Evolutionary conservation across 2,797 vertebrate genomes (phyloP).

Genomic region (Moxostoma hubbsi): DNA sequence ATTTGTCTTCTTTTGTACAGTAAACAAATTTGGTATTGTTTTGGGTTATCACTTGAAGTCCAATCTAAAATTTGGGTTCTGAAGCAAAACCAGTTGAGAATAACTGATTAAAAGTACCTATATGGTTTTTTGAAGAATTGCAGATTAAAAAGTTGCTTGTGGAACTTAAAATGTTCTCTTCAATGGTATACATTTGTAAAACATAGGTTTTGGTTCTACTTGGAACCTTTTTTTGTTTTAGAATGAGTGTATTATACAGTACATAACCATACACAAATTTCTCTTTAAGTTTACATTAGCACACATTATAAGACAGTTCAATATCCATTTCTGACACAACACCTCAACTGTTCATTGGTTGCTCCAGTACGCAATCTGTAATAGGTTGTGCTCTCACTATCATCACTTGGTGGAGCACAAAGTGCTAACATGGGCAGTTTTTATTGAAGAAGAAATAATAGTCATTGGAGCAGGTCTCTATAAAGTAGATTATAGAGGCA

Average conservation of each 20-base stretch:
- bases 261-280: background rate
- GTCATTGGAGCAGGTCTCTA: conserved; percentile 59
- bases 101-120: too few species aligned
- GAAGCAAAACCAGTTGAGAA: too few species aligned
- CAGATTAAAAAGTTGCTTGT: background rate
- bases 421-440: conserved; percentile 55
- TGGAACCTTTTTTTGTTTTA: background rate
- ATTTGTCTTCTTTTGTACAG: too few species aligned
- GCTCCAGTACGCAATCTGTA: conserved; percentile 33
- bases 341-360: conserved; percentile 16
- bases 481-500: conserved; percentile 61
- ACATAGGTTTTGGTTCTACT: too few species aligned
- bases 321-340: background rate
- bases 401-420: conserved; percentile 46
- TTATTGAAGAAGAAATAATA: conserved; percentile 63
- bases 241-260: background rate
- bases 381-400: conserved; percentile 23
- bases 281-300: background rate
- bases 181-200: background rate
- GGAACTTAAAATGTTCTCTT: too few species aligned
- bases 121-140: background rate
- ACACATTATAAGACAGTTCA: conserved; percentile 11
- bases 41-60: too few species aligned
- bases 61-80: too few species aligned
- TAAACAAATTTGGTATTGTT: too few species aligned